Evolutionary conservation across 2,888 invertebrate genomes (phyloP).

Genomic region (Nymphalis urticae): DNA sequence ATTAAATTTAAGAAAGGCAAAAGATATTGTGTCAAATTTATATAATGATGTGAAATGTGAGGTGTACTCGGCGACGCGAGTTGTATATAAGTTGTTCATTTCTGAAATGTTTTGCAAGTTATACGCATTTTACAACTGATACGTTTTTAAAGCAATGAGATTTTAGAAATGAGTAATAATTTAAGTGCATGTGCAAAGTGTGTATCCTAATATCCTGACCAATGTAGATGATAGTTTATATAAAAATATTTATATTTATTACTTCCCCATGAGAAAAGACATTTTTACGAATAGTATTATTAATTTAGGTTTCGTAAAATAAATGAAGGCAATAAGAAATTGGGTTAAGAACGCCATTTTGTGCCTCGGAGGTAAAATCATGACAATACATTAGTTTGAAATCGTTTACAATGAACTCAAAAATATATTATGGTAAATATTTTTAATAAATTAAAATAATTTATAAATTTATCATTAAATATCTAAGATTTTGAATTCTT

Average conservation of each 20-base stretch:
- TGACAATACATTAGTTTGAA: conserved; percentile 66
- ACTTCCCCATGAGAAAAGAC: conserved; percentile 76
- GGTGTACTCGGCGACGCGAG: conserved; percentile 26
- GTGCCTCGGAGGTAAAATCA: conserved; percentile 67
- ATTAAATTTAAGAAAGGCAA: conserved; percentile 50
- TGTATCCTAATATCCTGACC: conserved; percentile 79
- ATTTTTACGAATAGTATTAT: conserved; percentile 82
- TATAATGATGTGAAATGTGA: conserved; percentile 20
- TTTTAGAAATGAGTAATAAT: conserved; percentile 35
- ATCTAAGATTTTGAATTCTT: not conserved
- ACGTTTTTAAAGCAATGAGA: conserved; percentile 26
- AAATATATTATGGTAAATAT: not conserved
- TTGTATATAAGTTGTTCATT: conserved; percentile 38
- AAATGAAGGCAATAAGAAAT: conserved; percentile 67
- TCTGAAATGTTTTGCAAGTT: conserved; percentile 37
- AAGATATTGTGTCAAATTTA: conserved; percentile 61
- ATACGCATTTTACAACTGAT: conserved; percentile 39
- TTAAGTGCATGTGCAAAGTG: conserved; percentile 56
- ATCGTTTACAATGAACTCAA: conserved; percentile 31
- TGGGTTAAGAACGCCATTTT: conserved; percentile 77
- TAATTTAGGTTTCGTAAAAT: conserved; percentile 78
- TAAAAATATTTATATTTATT: conserved; percentile 76
- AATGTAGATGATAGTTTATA: conserved; percentile 74
- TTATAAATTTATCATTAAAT: conserved; percentile 20
- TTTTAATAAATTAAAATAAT: conserved; percentile 8